These are phyloP conservation scores for Orchesella cincta DNA, from an alignment of 1,140 invertebrate genomes.

Conservation along the genomic window DNA sequence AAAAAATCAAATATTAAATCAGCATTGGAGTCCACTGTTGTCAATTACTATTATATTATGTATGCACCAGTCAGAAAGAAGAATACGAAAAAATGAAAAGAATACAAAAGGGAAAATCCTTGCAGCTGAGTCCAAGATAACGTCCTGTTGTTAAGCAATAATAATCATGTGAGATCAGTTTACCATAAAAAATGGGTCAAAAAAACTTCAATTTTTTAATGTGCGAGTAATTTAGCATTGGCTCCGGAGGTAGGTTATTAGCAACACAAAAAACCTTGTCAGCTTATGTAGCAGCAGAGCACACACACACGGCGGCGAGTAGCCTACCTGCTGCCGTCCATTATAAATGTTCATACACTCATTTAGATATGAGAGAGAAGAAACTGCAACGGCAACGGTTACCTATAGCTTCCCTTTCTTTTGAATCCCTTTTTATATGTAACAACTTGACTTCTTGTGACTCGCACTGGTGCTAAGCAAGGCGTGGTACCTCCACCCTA, in stretches of 20 bases:
- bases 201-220: constrained; percentile 26
- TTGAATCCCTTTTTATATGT: neutral
- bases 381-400: neutral
- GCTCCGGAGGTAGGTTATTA: constrained; percentile 7
- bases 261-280: neutral
- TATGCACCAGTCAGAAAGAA: neutral
- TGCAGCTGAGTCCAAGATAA: neutral
- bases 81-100: neutral
- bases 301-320: constrained; percentile 2
- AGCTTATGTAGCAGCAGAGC: neutral
- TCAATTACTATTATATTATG: neutral
- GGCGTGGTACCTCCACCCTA: constrained; percentile 38
- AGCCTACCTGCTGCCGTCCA: neutral
- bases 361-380: neutral
- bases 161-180: constrained; percentile 40
- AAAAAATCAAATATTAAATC: neutral
- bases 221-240: constrained; percentile 2
- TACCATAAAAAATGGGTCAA: constrained; percentile 43
- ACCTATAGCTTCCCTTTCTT: neutral
- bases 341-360: neutral
- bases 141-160: neutral
- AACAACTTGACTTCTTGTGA: neutral
- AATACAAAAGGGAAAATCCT: too few relatives aligned
- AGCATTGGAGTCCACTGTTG: constrained; percentile 23
- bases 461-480: constrained; percentile 37